A percentile compares a stretch with the other conserved stretches of the same genome.
phyloP scores from a whole-genome alignment of 2,113 vertebrate genomes.

The Noturus placidus region DNA sequence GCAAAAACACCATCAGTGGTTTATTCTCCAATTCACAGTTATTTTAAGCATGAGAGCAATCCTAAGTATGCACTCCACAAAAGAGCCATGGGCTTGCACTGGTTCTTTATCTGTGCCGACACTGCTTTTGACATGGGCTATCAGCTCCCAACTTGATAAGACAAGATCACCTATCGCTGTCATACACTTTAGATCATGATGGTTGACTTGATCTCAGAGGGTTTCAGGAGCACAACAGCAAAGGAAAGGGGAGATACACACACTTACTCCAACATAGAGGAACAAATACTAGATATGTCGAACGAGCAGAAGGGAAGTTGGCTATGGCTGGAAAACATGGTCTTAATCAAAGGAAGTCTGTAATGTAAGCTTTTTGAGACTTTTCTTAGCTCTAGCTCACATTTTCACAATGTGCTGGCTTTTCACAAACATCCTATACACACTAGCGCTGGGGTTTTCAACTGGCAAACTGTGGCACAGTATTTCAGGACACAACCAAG shows the following conservation, averaged over 20 bases:
- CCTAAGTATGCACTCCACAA: constrained; percentile 28
- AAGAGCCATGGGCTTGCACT: constrained; percentile 6
- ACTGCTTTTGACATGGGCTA: constrained; percentile 51
- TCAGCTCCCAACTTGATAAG: constrained; percentile 50
- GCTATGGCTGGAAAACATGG: not conserved
- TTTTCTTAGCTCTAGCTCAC: constrained; percentile 1
- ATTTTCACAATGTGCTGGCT: constrained; percentile 21
- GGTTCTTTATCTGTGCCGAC: constrained; percentile 50
- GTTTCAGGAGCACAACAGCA: constrained; percentile 6
- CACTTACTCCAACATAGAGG: constrained; percentile 14
- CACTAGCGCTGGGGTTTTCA: not conserved
- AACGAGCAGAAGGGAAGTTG: not conserved
- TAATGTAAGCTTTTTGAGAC: not conserved
- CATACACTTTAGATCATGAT: constrained; percentile 42
- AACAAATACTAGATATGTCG: not conserved
- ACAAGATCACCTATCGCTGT: constrained; percentile 44
- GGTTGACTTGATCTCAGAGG: constrained; percentile 33
- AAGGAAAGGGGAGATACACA: not conserved
- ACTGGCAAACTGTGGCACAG: not conserved
- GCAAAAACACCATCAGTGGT: not conserved
- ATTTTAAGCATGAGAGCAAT: not conserved
- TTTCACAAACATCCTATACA: constrained; percentile 28
- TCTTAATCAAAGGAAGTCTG: not conserved
- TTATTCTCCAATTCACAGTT: not conserved
- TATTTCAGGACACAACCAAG: not conserved